Conservation (phyloP, 2,113 vertebrate genomes). For the Stigmatopora argus region DNA sequence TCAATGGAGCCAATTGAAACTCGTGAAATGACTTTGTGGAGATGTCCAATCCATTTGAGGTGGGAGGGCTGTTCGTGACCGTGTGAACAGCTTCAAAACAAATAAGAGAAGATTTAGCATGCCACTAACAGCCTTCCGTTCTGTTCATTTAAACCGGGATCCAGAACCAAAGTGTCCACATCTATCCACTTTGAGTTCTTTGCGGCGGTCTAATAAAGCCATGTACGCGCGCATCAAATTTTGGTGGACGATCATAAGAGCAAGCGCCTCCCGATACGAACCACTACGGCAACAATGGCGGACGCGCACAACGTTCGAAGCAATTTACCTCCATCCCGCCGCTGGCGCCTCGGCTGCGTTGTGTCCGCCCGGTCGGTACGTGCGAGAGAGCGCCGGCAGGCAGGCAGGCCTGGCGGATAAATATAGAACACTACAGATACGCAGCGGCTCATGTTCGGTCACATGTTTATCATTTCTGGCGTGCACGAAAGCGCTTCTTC, state of each 20-base stretch:
- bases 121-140: no score
- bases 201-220: neutral
- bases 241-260: no score
- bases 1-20: no score
- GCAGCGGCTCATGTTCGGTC: slow-evolving; percentile 37
- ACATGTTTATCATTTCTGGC: slow-evolving; percentile 28
- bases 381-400: slow-evolving; percentile 21
- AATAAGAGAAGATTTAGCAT: no score
- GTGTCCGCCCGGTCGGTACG: slow-evolving; percentile 25
- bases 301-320: slow-evolving; percentile 7
- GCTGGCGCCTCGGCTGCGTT: slow-evolving; percentile 20
- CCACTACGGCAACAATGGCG: neutral
- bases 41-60: no score
- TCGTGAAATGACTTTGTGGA: no score
- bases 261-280: no score
- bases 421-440: slow-evolving; percentile 42
- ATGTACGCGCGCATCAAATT: neutral
- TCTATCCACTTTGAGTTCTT: no score
- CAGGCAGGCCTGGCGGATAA: slow-evolving; percentile 41
- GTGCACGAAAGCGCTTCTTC: neutral
- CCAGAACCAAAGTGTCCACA: no score
- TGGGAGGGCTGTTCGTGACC: no score
- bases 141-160: no score
- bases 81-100: no score
- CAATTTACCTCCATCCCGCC: slow-evolving; percentile 61